These are phyloP conservation scores for Emys orbicularis DNA, from an alignment of 2,797 vertebrate species.

Conservation along the genomic window DNA sequence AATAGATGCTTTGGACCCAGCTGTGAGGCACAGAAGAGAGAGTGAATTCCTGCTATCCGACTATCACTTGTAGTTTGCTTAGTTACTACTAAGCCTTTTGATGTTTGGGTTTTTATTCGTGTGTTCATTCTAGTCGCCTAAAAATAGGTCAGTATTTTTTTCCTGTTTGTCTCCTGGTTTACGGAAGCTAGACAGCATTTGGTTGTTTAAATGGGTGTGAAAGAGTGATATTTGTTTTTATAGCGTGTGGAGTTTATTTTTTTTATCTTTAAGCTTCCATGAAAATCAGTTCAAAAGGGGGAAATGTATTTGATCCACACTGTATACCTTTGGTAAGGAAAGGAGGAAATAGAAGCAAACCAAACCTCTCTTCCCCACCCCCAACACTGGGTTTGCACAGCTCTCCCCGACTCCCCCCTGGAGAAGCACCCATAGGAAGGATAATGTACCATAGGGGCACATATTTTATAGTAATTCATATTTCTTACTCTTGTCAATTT, in stretches of 20 bases:
- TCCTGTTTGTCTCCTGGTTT: neutral
- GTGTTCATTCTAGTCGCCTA: neutral
- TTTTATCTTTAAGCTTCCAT: neutral
- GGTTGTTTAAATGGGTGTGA: neutral
- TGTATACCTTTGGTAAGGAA: neutral
- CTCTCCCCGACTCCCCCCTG: rapidly evolving
- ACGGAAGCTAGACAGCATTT: neutral
- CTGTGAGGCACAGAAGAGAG: neutral
- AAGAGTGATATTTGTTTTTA: neutral
- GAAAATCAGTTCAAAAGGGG: neutral
- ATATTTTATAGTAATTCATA: neutral
- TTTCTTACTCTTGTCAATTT: neutral
- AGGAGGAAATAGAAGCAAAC: neutral
- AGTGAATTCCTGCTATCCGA: neutral
- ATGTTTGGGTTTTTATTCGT: neutral
- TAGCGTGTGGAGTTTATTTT: neutral
- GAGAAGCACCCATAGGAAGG: neutral
- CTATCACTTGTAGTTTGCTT: neutral
- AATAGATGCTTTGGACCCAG: neutral
- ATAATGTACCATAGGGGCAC: neutral
- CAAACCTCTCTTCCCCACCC: neutral
- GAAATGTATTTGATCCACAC: neutral
- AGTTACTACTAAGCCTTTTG: neutral
- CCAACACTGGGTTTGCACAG: neutral
- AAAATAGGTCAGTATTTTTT: neutral